phyloP scores from a whole-genome alignment of 2,888 invertebrate species.

The Myopa tessellatipennis region DNA sequence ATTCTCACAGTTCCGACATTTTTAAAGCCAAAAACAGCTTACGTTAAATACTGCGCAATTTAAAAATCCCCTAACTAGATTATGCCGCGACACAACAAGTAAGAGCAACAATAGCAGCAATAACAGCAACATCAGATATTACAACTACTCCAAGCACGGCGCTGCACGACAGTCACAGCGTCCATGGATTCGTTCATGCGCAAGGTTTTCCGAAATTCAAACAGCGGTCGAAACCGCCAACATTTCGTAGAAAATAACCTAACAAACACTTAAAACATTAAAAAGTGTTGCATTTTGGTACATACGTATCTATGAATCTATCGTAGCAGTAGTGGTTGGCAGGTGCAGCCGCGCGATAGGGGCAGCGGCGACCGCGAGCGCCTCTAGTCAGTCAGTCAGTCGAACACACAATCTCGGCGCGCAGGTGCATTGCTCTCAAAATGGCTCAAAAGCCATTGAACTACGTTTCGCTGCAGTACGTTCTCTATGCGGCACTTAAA shows the following conservation, averaged over 20 bases:
- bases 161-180: slow-evolving; percentile 47
- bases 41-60: slow-evolving; percentile 7
- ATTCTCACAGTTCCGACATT: slow-evolving; percentile 32
- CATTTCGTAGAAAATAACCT: slow-evolving; percentile 21
- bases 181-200: slow-evolving; percentile 67
- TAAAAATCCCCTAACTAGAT: slow-evolving; percentile 7
- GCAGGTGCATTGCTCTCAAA: slow-evolving; percentile 66
- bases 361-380: not conserved
- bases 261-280: slow-evolving; percentile 36
- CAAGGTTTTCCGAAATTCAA: slow-evolving; percentile 59
- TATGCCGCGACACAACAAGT: not conserved
- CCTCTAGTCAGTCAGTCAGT: slow-evolving; percentile 14
- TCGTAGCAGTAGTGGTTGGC: not conserved
- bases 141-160: not conserved
- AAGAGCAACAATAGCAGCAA: no score
- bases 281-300: not conserved
- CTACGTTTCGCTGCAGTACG: slow-evolving; percentile 50
- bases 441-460: slow-evolving; percentile 66
- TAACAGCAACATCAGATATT: not conserved
- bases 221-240: slow-evolving; percentile 36
- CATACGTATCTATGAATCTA: no score
- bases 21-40: not conserved
- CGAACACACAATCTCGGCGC: slow-evolving; percentile 23
- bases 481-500: slow-evolving; percentile 35
- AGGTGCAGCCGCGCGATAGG: not conserved